These are phyloP conservation scores for Neocloeon triangulifer DNA, from an alignment of 1,140 invertebrate species.

Conservation along the genomic window DNA sequence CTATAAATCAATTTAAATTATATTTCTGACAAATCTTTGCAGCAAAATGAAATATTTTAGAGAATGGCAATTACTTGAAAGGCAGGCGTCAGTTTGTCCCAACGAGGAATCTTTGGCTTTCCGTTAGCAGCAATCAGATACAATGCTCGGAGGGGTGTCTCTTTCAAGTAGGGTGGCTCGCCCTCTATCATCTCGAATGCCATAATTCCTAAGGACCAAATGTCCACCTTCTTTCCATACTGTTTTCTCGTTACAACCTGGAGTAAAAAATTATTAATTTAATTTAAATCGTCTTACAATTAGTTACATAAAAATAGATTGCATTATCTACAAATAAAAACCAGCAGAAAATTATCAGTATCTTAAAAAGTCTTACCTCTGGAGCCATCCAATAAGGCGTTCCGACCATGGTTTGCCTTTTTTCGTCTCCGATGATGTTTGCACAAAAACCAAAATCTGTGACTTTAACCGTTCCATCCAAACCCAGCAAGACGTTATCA, in stretches of 20 bases:
- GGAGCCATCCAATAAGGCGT: conserved; percentile 80
- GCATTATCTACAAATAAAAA: too few species aligned
- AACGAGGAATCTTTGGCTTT: conserved; percentile 69
- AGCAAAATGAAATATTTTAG: background rate
- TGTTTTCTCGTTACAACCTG: conserved; percentile 61
- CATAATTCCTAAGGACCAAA: conserved; percentile 96
- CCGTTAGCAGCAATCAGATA: conserved; percentile 93
- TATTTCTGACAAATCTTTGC: too few species aligned
- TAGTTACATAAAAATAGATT: too few species aligned
- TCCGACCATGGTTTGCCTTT: conserved; percentile 89
- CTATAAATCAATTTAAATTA: background rate
- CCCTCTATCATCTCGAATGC: conserved; percentile 98
- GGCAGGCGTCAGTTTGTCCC: conserved; percentile 50
- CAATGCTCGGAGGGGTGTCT: conserved; percentile 75
- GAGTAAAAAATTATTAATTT: conserved; percentile 24
- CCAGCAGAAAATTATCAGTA: too few species aligned
- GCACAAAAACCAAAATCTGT: conserved; percentile 98
- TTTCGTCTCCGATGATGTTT: conserved; percentile 75
- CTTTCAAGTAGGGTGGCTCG: conserved; percentile 96
- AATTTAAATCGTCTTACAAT: background rate
- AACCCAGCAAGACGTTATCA: conserved; percentile 87
- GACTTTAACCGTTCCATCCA: conserved; percentile 91
- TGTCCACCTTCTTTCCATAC: conserved; percentile 81
- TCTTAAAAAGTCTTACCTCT: conserved; percentile 29
- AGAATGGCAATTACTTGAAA: conserved; percentile 24